These are phyloP conservation scores for Ammospiza maritima DNA, from an alignment of 2,797 vertebrate genomes.

Conservation along the genomic window DNA sequence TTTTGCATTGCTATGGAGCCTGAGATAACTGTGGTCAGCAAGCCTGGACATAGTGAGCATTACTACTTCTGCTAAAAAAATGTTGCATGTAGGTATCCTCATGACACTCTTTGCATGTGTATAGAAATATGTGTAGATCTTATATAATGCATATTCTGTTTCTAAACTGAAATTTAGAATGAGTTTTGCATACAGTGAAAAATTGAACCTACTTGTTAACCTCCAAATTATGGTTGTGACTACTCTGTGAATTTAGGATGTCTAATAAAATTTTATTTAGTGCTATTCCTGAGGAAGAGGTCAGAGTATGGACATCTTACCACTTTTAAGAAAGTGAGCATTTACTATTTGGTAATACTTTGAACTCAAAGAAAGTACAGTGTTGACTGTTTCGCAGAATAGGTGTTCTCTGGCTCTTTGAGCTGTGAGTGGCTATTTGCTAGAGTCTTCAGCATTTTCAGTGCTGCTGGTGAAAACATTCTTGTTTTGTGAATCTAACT, in stretches of 20 bases:
- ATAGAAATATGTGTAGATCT: background rate
- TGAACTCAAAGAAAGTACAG: background rate
- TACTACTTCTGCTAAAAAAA: background rate
- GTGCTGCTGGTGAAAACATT: background rate
- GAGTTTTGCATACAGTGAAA: background rate
- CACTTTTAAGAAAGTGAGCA: background rate
- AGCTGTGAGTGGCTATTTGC: background rate
- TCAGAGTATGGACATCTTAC: background rate
- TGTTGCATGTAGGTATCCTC: background rate
- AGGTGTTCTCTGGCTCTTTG: background rate
- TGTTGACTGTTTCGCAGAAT: background rate
- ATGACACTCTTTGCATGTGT: background rate
- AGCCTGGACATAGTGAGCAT: background rate
- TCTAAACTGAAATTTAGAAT: background rate
- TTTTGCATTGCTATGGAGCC: background rate
- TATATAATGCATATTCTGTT: background rate
- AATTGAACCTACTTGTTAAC: background rate
- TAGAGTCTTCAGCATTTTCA: background rate
- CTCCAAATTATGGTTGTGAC: background rate
- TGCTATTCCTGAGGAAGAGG: background rate
- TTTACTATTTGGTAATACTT: background rate
- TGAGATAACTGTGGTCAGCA: background rate
- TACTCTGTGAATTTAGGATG: background rate
- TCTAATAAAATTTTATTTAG: conserved; percentile 18
- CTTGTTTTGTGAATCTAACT: background rate